These are phyloP conservation scores for Sarcophaga variegata DNA, from an alignment of 2,888 invertebrate species.

Conservation along the genomic window DNA sequence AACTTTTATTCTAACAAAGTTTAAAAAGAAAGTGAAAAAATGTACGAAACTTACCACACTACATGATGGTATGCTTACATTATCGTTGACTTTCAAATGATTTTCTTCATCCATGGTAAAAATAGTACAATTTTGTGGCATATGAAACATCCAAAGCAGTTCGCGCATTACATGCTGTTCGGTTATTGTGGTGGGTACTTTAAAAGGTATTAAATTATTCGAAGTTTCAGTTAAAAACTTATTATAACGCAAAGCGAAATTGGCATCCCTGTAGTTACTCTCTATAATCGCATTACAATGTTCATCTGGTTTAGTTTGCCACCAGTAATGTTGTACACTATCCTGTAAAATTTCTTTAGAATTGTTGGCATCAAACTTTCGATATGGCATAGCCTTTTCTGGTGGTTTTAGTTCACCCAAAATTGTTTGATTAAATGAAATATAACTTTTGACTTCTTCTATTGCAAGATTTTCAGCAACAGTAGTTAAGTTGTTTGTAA, in stretches of 20 bases:
- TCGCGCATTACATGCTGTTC: slow-evolving; percentile 80
- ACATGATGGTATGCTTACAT: slow-evolving; percentile 78
- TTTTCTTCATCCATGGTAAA: slow-evolving; percentile 72
- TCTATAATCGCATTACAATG: slow-evolving; percentile 75
- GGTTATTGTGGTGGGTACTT: slow-evolving; percentile 74
- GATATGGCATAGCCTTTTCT: slow-evolving; percentile 71
- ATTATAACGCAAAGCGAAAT: slow-evolving; percentile 81
- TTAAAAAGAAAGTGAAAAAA: background rate
- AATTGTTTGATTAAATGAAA: slow-evolving; percentile 31
- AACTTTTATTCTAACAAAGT: background rate
- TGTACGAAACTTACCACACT: slow-evolving; percentile 75
- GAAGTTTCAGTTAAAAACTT: slow-evolving; percentile 72
- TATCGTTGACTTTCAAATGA: slow-evolving; percentile 72
- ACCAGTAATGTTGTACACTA: slow-evolving; percentile 82
- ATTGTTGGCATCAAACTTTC: slow-evolving; percentile 72
- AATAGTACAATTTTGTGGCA: slow-evolving; percentile 76
- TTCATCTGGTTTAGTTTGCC: slow-evolving; percentile 75
- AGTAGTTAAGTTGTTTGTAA: slow-evolving; percentile 6
- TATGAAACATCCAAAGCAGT: slow-evolving; percentile 80
- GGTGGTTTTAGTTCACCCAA: slow-evolving; percentile 72
- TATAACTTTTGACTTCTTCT: slow-evolving; percentile 40
- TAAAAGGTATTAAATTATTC: slow-evolving; percentile 71
- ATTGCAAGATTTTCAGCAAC: slow-evolving; percentile 27
- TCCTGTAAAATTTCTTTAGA: slow-evolving; percentile 77
- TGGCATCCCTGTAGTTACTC: slow-evolving; percentile 78